Conservation (phyloP, 2,113 vertebrate species). For the Pygoscelis antarcticus region DNA sequence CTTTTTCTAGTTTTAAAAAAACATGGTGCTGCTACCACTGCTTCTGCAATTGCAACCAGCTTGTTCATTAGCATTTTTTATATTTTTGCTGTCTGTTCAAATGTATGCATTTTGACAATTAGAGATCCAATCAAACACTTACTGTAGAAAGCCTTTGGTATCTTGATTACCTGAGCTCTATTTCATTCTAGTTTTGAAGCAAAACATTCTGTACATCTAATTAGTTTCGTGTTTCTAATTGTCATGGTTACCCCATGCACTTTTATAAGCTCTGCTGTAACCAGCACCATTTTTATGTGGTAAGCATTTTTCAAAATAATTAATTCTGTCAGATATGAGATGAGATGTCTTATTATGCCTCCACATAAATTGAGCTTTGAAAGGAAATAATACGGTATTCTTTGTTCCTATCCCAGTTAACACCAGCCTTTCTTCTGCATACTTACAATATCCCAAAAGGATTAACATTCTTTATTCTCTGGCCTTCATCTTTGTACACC, state of each 20-base stretch:
- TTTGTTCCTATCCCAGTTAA: neutral
- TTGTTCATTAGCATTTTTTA: neutral
- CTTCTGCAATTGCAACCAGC: neutral
- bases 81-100: neutral
- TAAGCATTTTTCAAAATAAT: conserved; percentile 10
- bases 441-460: neutral
- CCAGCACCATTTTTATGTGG: neutral
- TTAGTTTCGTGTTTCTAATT: neutral
- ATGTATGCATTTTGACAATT: neutral
- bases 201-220: neutral
- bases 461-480: conserved; percentile 5
- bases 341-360: neutral
- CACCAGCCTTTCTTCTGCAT: neutral
- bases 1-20: neutral
- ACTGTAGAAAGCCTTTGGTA: neutral
- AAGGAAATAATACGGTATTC: neutral
- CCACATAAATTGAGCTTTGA: neutral
- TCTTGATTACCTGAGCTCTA: neutral
- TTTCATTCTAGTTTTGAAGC: neutral
- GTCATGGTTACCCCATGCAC: neutral
- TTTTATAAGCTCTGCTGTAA: neutral
- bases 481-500: neutral
- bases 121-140: neutral
- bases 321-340: neutral
- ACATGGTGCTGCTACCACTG: accelerated